A percentile compares a stretch with the other conserved stretches of the same genome.
These are phyloP conservation scores for Teleogryllus oceanicus DNA, from an alignment of 2,888 invertebrate species.

Conservation along the genomic window DNA sequence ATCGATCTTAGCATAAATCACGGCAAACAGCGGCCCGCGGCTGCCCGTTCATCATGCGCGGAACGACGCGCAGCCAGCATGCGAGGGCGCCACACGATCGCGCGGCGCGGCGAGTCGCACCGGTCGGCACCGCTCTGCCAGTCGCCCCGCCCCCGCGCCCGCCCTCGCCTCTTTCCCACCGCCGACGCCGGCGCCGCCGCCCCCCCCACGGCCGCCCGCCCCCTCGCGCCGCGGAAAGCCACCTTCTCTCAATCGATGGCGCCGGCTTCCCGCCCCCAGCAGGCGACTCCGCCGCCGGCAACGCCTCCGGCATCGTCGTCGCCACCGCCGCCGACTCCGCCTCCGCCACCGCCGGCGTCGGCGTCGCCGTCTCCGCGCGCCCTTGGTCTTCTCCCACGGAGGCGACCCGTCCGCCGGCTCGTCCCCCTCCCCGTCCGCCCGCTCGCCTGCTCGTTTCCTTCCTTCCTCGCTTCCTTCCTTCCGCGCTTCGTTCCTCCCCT, in stretches of 20 bases:
- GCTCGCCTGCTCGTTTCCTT: not conserved
- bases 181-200: not conserved
- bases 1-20: conserved; percentile 18
- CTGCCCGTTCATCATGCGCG: not conserved
- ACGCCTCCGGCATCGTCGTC: not conserved
- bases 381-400: not conserved
- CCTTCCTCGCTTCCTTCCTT: not conserved
- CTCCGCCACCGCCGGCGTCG: not conserved
- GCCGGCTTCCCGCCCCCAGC: not conserved
- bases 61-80: not conserved
- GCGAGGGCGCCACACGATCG: not conserved
- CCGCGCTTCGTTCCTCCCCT: not conserved
- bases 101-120: not conserved
- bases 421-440: conserved; percentile 35
- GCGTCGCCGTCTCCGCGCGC: not conserved
- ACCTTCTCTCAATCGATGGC: not conserved
- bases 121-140: not conserved
- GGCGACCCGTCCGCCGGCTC: conserved; percentile 36
- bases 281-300: not conserved
- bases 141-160: not conserved
- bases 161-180: not conserved
- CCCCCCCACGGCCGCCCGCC: not conserved
- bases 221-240: not conserved
- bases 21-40: conserved; percentile 2
- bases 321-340: not conserved